phyloP scores from a whole-genome alignment of 2,888 invertebrate species.

The Ganaspis brasiliensis region DNA sequence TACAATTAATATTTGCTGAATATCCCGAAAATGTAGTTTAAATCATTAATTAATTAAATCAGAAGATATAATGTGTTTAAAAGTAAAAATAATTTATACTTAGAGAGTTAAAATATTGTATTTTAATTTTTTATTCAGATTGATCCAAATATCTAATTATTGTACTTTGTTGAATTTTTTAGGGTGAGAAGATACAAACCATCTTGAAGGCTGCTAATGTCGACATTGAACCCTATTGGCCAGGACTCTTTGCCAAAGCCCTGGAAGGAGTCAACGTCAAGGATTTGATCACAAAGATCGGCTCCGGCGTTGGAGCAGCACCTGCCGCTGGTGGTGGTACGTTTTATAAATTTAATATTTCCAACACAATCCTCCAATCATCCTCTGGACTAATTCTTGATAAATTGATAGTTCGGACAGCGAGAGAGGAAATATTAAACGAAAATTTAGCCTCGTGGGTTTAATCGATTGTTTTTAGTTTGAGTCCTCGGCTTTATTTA shows the following conservation, averaged over 20 bases:
- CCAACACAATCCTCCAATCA: slow-evolving; percentile 68
- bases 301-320: slow-evolving; percentile 93
- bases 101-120: no score
- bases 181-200: slow-evolving; percentile 98
- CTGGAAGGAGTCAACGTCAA: slow-evolving; percentile 96
- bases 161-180: slow-evolving; percentile 15
- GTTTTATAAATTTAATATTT: background rate
- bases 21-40: no score
- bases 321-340: slow-evolving; percentile 85
- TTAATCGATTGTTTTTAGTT: slow-evolving; percentile 50
- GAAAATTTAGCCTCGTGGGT: slow-evolving; percentile 64
- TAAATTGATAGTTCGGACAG: slow-evolving; percentile 70
- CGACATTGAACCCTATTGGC: slow-evolving; percentile 99
- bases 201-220: slow-evolving; percentile 98
- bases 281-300: slow-evolving; percentile 95
- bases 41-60: no score
- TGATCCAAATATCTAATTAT: no score
- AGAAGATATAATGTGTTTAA: no score
- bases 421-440: slow-evolving; percentile 71
- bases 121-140: background rate
- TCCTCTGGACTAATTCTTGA: slow-evolving; percentile 71
- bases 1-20: no score
- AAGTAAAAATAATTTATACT: no score
- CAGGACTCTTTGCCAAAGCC: slow-evolving; percentile 98
- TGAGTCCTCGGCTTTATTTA: slow-evolving; percentile 48